These are phyloP conservation scores for Salmo trutta DNA, from an alignment of 2,797 vertebrate genomes.

Conservation along the genomic window DNA sequence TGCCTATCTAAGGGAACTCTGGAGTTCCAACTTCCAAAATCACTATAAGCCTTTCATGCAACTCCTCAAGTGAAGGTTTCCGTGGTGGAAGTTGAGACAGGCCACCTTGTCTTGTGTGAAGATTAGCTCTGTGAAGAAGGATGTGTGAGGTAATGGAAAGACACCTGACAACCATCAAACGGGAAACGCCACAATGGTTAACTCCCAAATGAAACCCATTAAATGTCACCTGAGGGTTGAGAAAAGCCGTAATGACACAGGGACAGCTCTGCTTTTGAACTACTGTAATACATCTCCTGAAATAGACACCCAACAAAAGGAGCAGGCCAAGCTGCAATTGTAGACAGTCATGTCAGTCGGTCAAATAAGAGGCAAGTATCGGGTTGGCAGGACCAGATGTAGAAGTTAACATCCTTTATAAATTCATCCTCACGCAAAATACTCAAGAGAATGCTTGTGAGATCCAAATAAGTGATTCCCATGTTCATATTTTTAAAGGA, in stretches of 20 bases:
- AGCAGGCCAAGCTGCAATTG: constrained; percentile 24
- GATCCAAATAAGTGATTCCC: not conserved
- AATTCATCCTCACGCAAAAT: constrained; percentile 39
- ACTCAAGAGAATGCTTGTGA: not conserved
- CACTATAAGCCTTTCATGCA: constrained; percentile 52
- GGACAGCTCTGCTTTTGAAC: constrained; percentile 30
- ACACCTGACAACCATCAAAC: constrained; percentile 50
- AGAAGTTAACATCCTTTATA: constrained; percentile 31
- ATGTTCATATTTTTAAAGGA: constrained; percentile 23
- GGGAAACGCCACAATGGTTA: constrained; percentile 24
- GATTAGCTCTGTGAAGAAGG: constrained; percentile 54
- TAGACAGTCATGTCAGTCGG: constrained; percentile 25
- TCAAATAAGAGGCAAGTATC: constrained; percentile 22
- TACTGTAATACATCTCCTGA: not conserved
- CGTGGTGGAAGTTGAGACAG: constrained; percentile 37
- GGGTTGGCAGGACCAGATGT: constrained; percentile 37
- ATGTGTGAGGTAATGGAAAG: constrained; percentile 22
- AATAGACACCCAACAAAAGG: constrained; percentile 18
- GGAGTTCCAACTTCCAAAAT: constrained; percentile 45
- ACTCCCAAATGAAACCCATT: constrained; percentile 56
- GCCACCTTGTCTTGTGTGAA: constrained; percentile 55
- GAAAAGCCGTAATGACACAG: constrained; percentile 23
- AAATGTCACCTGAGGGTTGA: constrained; percentile 38
- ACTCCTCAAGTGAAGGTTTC: constrained; percentile 62
- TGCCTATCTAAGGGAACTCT: not conserved